Evolutionary conservation across 2,888 invertebrate genomes (phyloP), one percentile per base, ranked within the genome.

Genomic region (Yponomeuta malinellus): DNA sequence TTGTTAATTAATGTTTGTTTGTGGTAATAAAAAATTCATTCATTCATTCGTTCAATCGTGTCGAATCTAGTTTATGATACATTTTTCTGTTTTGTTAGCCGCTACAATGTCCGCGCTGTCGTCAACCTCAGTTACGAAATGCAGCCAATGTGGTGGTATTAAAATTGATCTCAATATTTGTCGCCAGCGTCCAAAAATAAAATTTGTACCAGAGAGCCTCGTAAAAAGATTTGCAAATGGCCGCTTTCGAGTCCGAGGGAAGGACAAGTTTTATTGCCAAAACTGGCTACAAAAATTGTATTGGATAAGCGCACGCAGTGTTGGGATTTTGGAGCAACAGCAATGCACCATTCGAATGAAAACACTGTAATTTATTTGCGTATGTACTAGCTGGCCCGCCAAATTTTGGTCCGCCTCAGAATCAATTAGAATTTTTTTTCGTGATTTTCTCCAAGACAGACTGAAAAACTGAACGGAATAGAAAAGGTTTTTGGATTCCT

Each of bases 241-340:
- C 74, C 74, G 76, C 75, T 76, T 77, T 75, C 74, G 73, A 73
- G 73, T 72, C 72, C 69, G 73, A 73, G 74, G 75, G 72, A 76
- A 76, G 76, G 74, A 75, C 75, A 70, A 72, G 74, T 72, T 77
- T 76, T 77, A 75, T 75, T 72, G 73, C 74, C 72, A 74, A 76
- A 75, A 77, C 43, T 43, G 43, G 43, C 43, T 6, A 43, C 43
- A 1, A 43, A 43, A 9, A 33, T 33, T 33, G 43, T 3, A 43
- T 43, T 43, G 8, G 43, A 1, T 43, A 43, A 5, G 43, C 43
- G 43, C 43, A 43, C 8, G 43, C 43, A 43, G 5, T 43, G 6
- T 43, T 43, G 43, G 43, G 8, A 43, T 43, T 43, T 43, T 43
- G 6, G 3, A 8, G 43, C 43, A 43, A 6, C 43, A 43, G 43